Base-by-base conservation (phyloP, 2,888 invertebrate genomes). In the Eledone cirrhosa region DNA sequence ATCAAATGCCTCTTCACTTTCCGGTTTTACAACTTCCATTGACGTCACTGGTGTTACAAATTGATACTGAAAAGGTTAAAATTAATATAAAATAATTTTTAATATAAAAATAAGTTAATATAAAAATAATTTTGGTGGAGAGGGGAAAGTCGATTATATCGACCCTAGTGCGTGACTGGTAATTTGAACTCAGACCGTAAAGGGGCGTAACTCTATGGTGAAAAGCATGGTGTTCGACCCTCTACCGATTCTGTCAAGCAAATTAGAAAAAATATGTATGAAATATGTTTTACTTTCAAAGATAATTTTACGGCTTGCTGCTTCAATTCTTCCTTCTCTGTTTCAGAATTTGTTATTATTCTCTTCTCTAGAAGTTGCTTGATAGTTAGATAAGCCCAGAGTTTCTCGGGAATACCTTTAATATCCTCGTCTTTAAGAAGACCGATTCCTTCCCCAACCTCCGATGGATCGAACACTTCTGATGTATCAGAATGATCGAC, bases 1-100 rank as follows among this genome's bases (percentile, higher is more conserved):
- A 41, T 2, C 41, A 41, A 2, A 41, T 41, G 11, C 41, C 11
- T 11, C 41, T 47, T 48, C 48, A 2, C 83, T 82, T 48, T 85
- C 83, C 2, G 87, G 87, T 84, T 94, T 94, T 22, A 94, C 93
- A 3, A 94, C 94, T 29, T 94, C 93, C 84, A 94, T 90, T 0
- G 94, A 94, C 14, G 94, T 94, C 78, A 94, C 91, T 11, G 94
- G 93, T 0, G 94, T 94, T n/a, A 94, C 94, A 87, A 94, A 94
- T 67, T 92, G 92, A 85, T 94, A 94, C 93, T 89, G 85, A 13
- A 83, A 77, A 41, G 8, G 11, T 41, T 1, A 41, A 5, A 41
- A n/a, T n/a, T n/a, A n/a, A n/a, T n/a, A n/a, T n/a, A n/a, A n/a
- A n/a, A n/a, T n/a, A n/a, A n/a, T n/a, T n/a, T n/a, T n/a, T n/a